Percentiles rank a stretch among this genome's conserved stretches.
Conservation (phyloP, 2,797 vertebrate species). For the Sebastes kiyomatsui region DNA sequence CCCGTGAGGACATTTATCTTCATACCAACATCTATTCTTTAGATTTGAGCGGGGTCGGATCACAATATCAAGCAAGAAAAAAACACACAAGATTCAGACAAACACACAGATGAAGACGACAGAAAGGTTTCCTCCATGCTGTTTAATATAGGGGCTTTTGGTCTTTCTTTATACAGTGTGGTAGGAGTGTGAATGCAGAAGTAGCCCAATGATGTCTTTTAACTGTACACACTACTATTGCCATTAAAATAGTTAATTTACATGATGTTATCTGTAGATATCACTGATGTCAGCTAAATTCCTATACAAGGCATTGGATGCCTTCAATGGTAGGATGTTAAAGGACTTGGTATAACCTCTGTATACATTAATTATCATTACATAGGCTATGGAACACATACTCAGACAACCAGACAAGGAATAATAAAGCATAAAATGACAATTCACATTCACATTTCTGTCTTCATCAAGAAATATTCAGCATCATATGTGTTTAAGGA, state of each 20-base stretch:
- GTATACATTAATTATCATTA: slow-evolving; percentile 41
- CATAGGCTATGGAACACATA: slow-evolving; percentile 37
- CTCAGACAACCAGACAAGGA: slow-evolving; percentile 38
- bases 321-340: slow-evolving; percentile 36
- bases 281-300: slow-evolving; percentile 40
- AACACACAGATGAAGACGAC: slow-evolving; percentile 28
- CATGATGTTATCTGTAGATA: slow-evolving; percentile 52
- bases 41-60: background rate
- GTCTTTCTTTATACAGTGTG: slow-evolving; percentile 66
- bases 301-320: slow-evolving; percentile 43
- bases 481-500: slow-evolving; percentile 29
- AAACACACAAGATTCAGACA: slow-evolving; percentile 9
- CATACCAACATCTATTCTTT: background rate
- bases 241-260: slow-evolving; percentile 74
- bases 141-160: slow-evolving; percentile 79
- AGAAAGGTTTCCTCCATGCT: slow-evolving; percentile 73
- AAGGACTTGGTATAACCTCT: slow-evolving; percentile 42
- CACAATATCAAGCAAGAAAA: background rate
- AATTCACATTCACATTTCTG: slow-evolving; percentile 48
- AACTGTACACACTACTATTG: slow-evolving; percentile 73
- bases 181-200: slow-evolving; percentile 59
- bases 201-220: slow-evolving; percentile 44
- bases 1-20: background rate
- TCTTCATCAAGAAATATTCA: slow-evolving; percentile 5
- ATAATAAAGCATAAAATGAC: slow-evolving; percentile 45